Evolutionary conservation across 2,888 invertebrate species (phyloP).

Genomic region (Melanotus villosus): DNA sequence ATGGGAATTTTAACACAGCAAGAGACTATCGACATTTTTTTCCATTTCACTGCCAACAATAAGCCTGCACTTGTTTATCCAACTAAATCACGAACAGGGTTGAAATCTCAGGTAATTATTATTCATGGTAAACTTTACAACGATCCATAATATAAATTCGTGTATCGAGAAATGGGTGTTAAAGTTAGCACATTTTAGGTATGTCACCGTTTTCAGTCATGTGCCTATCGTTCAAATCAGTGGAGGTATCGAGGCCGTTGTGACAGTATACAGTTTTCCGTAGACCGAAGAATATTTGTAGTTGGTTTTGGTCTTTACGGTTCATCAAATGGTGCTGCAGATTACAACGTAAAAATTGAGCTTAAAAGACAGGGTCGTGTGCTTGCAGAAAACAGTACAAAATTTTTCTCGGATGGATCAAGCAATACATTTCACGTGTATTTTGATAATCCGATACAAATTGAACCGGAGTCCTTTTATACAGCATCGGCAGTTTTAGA

Average conservation of each 20-base stretch:
- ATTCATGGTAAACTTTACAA: not conserved
- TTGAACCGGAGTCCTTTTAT: constrained; percentile 94
- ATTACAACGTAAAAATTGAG: constrained; percentile 95
- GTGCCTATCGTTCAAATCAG: constrained; percentile 96
- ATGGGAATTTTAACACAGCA: constrained; percentile 91
- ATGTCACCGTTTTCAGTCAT: constrained; percentile 96
- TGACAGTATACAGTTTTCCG: constrained; percentile 97
- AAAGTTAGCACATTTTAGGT: too few species aligned
- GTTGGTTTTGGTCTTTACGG: constrained; percentile 97
- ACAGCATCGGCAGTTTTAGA: constrained; percentile 96
- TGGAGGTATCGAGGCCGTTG: constrained; percentile 97
- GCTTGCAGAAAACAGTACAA: constrained; percentile 91
- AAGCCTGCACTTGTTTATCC: constrained; percentile 90
- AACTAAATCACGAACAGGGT: constrained; percentile 85
- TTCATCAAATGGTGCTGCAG: constrained; percentile 95
- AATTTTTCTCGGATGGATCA: constrained; percentile 96
- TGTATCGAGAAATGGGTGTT: too few species aligned
- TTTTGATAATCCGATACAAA: constrained; percentile 87
- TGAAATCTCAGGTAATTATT: constrained; percentile 84
- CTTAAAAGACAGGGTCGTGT: constrained; percentile 90
- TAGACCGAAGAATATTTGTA: constrained; percentile 95
- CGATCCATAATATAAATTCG: too few species aligned
- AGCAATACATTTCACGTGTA: constrained; percentile 95
- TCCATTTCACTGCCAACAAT: constrained; percentile 92
- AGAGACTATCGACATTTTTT: constrained; percentile 95